Evolutionary conservation across 2,888 invertebrate species (phyloP), one percentile per base, ranked within the genome.

Genomic region (Rhabditophanes sp.): DNA sequence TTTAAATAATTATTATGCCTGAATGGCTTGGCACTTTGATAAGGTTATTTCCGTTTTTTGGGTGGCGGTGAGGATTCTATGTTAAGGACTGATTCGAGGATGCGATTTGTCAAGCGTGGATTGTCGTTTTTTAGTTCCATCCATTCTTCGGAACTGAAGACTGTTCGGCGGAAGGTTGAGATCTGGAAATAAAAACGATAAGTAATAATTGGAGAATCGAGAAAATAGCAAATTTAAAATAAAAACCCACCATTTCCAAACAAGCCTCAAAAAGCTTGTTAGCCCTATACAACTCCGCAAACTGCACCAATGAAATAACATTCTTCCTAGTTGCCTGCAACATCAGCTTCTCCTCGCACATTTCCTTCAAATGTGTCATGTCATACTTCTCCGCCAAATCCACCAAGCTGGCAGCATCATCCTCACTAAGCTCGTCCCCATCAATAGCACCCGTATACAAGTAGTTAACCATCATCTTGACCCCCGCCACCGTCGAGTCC

Each of bases 51-150:
- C n/a, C n/a, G n/a, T n/a, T n/a, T n/a, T n/a, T n/a, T n/a, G n/a
- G n/a, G n/a, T n/a, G n/a, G n/a, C n/a, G n/a, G n/a, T n/a, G n/a
- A n/a, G n/a, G n/a, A n/a, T n/a, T n/a, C n/a, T n/a, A n/a, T n/a
- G n/a, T n/a, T n/a, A n/a, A n/a, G n/a, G n/a, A n/a, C n/a, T n/a
- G n/a, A n/a, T 32, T 63, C 63, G 17, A 63, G 48, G 5, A 62
- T 39, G 7, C 33, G 31, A 34, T 50, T 58, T 19, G 48, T 50
- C 17, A 63, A 36, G 18, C 32, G 29, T 9, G 56, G 48, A 29
- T 88, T 49, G 79, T 78, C 64, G 73, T 76, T n/a, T 87, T 88
- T 66, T 87, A 96, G 67, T 66, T 88, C 38, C 87, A 88, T 64
- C 88, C 85, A 51, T 4, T 48, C 41, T 5, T 42, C 40, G n/a